phyloP scores from a whole-genome alignment of 1,140 invertebrate species.

The Hirudo medicinalis region DNA sequence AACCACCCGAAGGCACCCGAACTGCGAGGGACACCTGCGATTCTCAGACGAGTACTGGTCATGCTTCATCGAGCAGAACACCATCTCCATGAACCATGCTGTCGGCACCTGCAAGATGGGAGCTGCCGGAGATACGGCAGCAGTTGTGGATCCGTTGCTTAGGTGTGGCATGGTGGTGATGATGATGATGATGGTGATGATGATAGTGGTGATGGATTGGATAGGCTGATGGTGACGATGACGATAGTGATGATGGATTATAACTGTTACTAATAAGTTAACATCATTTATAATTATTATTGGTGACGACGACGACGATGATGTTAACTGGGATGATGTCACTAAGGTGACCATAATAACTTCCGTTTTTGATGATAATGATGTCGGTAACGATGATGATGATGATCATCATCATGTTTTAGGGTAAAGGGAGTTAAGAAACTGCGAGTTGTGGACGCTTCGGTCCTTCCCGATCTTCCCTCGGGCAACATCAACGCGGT shows the following conservation, averaged over 20 bases:
- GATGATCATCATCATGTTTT: neutral
- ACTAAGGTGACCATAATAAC: no score
- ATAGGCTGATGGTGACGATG: no score
- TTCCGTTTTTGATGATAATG: no score
- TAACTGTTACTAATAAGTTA: no score
- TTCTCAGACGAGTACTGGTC: constrained; percentile 34
- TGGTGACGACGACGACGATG: no score
- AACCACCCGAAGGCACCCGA: constrained; percentile 10
- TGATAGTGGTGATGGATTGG: no score
- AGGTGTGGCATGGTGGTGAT: constrained; percentile 28
- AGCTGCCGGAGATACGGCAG: constrained; percentile 61
- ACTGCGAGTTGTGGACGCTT: constrained; percentile 38
- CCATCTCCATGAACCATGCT: constrained; percentile 67
- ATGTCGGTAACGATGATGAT: no score
- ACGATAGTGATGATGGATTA: no score
- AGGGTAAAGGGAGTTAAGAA: constrained; percentile 15
- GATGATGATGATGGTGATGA: no score
- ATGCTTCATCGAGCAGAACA: constrained; percentile 34
- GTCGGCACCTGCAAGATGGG: constrained; percentile 87
- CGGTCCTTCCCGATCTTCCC: constrained; percentile 39
- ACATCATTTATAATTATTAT: no score
- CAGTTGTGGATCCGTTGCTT: constrained; percentile 69
- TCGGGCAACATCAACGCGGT: constrained; percentile 41
- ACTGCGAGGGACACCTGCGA: constrained; percentile 20
- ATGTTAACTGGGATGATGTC: no score